phyloP scores from a whole-genome alignment of 35 echinoderm and acorn worm species.

The Patiria miniata region DNA sequence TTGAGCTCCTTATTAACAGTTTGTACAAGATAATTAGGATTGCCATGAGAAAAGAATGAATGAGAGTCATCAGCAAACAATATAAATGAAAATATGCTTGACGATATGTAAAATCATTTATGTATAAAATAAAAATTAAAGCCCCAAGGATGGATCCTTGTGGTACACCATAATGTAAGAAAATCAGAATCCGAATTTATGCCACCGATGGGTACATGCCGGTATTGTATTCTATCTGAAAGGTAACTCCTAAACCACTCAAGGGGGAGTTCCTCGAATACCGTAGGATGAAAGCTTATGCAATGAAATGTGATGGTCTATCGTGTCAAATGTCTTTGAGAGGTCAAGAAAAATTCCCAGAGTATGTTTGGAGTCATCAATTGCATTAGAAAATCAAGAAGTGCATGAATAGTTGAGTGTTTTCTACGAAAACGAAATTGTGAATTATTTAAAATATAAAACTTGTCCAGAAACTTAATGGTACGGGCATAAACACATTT shows the following conservation, averaged over 20 bases:
- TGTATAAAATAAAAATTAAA: not conserved
- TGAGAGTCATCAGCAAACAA: not conserved
- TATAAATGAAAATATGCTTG: not conserved
- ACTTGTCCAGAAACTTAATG: too few species aligned
- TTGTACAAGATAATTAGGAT: not conserved
- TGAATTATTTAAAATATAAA: too few species aligned
- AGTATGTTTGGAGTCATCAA: too few species aligned
- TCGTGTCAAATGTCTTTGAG: too few species aligned
- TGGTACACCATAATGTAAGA: not conserved
- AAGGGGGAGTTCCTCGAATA: not conserved
- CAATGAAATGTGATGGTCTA: too few species aligned
- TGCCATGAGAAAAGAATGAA: not conserved
- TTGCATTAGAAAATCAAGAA: too few species aligned
- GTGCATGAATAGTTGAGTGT: too few species aligned
- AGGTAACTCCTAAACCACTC: too few species aligned
- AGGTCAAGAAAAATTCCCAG: too few species aligned
- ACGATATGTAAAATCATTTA: not conserved
- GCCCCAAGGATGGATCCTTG: not conserved
- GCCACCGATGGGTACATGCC: not conserved
- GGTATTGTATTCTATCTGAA: not conserved
- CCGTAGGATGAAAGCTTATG: not conserved
- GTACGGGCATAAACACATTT: too few species aligned
- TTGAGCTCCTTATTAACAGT: not conserved
- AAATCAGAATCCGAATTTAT: not conserved
- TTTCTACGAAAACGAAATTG: too few species aligned